Percentiles rank a stretch among this genome's conserved stretches.
Conservation (phyloP, 2,113 vertebrate species). For the Hemicordylus capensis region DNA sequence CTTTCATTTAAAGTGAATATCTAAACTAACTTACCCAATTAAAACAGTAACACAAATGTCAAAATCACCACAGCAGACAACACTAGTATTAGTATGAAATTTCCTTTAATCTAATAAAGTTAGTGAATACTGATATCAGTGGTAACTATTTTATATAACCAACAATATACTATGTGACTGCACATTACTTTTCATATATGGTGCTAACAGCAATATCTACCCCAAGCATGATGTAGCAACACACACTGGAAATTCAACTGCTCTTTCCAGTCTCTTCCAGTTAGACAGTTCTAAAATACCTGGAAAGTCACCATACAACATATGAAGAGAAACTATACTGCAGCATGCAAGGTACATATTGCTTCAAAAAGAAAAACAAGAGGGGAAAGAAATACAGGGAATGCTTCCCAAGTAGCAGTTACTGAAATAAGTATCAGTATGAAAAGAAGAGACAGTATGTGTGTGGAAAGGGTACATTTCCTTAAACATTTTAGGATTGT, state of each 20-base stretch:
- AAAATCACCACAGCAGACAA: not conserved
- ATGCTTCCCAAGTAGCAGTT: not conserved
- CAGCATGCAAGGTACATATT: not conserved
- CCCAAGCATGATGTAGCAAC: not conserved
- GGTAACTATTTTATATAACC: not conserved
- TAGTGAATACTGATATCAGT: not conserved
- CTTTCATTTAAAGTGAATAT: not conserved
- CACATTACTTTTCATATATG: not conserved
- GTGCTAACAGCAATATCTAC: not conserved
- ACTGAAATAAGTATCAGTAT: not conserved
- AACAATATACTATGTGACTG: not conserved
- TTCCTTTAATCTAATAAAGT: not conserved
- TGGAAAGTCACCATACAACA: not conserved
- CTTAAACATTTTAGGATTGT: not conserved
- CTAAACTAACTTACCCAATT: not conserved
- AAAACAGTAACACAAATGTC: not conserved
- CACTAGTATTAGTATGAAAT: not conserved
- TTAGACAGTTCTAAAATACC: not conserved
- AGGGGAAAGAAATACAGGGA: not conserved
- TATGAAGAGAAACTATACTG: not conserved
- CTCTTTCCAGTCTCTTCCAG: not conserved
- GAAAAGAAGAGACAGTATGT: not conserved
- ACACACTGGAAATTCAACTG: not conserved
- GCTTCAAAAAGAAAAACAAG: not conserved
- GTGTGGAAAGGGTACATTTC: not conserved